These are phyloP conservation scores for Parauchenoglanis punctatus DNA, from an alignment of 2,797 vertebrate genomes.

Conservation along the genomic window DNA sequence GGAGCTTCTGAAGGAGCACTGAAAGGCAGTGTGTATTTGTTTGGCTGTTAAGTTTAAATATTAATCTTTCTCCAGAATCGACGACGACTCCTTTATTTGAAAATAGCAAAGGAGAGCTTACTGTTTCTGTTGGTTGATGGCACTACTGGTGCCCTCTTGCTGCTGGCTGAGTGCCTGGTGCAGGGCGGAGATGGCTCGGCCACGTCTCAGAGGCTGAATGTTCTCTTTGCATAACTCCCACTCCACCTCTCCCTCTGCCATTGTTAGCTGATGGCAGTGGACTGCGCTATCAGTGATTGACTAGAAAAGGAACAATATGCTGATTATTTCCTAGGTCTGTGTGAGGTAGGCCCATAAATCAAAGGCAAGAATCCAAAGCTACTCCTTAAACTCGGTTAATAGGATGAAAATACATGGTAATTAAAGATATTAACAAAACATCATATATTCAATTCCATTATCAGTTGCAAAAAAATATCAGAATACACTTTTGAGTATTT, in stretches of 20 bases:
- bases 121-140: conserved; percentile 88
- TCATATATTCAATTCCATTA: background rate
- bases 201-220: conserved; percentile 88
- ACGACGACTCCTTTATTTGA: background rate
- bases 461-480: no score
- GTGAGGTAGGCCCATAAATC: no score
- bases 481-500: no score
- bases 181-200: conserved; percentile 83
- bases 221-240: conserved; percentile 98
- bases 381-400: background rate
- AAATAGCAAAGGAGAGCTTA: conserved; percentile 61
- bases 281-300: background rate
- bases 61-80: no score
- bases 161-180: conserved; percentile 86
- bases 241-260: conserved; percentile 84
- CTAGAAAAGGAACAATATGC: background rate
- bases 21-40: no score
- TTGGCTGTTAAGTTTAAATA: no score
- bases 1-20: no score
- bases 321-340: background rate
- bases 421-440: background rate
- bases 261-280: conserved; percentile 42
- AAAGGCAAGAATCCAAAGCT: background rate
- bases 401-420: background rate
- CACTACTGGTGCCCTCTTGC: conserved; percentile 78